Evolutionary conservation across 2,888 invertebrate species (phyloP), one percentile per base, ranked within the genome.

Genomic region (Chymomyza amoena): DNA sequence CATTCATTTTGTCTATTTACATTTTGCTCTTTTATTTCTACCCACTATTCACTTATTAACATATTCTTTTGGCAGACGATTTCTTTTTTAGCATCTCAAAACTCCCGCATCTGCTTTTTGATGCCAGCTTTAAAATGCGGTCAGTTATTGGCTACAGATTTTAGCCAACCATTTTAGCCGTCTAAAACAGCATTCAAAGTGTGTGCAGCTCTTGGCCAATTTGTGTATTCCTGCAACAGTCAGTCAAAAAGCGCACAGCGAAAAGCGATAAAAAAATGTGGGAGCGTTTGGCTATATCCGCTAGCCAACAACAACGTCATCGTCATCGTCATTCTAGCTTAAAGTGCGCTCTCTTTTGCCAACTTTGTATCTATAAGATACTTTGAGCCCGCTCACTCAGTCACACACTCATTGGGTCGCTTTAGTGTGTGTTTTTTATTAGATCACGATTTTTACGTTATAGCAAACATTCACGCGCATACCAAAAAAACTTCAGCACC

Each of bases 381-480:
- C 39, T 45, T 6, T 45, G 13, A 45, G 39, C 13, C 39, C 39
- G 39, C 13, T 13, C 39, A 45, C 39, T 45, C 54, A 32, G 52
- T 66, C 64, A 16, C 15, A 18, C 64, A 60, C 51, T 61, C 69
- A 45, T 63, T 61, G 65, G 67, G 66, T 60, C 56, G 45, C 57
- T 66, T 68, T 68, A 54, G 64, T 72, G 74, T 66, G 71, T 72
- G 57, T 75, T 18, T 84, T 79, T 80, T 89, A 90, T 87, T 89
- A 84, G 90, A 90, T 89, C 90, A 90, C 90, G 89, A 90, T 90
- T 90, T 83, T 79, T 84, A 84, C 88, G 89, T 90, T 86, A 45
- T 45, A 73, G 85, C 83, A 86, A 87, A 87, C 82, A 82, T 80
- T 85, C 76, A 45, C 39, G 88, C 84, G 86, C 84, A 85, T 85